Evolutionary conservation across 1,140 invertebrate species (phyloP).

Genomic region (Lasioglossum albipes): DNA sequence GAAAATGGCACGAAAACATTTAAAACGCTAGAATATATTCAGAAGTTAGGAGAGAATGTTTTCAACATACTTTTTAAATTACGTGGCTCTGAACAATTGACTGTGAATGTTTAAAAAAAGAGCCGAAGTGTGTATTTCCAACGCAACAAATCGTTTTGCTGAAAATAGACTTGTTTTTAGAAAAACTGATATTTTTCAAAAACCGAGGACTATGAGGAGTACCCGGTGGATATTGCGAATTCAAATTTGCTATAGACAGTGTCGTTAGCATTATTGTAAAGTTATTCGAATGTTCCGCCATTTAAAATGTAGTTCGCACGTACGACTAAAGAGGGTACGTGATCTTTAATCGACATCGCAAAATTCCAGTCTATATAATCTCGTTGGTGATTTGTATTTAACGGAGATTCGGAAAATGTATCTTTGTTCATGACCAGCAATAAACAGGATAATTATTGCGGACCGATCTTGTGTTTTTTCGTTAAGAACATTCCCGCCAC

Average conservation of each 20-base stretch:
- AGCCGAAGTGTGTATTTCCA: too few species aligned
- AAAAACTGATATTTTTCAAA: too few species aligned
- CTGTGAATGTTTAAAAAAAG: too few species aligned
- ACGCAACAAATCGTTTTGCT: too few species aligned
- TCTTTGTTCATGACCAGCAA: constrained; percentile 48
- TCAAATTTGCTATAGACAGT: neutral
- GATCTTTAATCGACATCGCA: constrained; percentile 24
- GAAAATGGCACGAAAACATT: too few species aligned
- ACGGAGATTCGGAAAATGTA: constrained; percentile 43
- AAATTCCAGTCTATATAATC: constrained; percentile 18
- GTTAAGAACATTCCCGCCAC: neutral
- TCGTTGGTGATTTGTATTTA: constrained; percentile 29
- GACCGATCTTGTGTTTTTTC: constrained; percentile 10
- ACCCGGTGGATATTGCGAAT: too few species aligned
- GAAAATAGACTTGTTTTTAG: too few species aligned
- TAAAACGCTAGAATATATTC: too few species aligned
- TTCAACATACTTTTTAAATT: too few species aligned
- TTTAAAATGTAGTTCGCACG: constrained; percentile 31
- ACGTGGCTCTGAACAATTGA: too few species aligned
- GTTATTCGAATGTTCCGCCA: constrained; percentile 27
- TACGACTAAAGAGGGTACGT: constrained; percentile 25
- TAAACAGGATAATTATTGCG: constrained; percentile 32
- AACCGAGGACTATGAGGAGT: too few species aligned
- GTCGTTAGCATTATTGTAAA: neutral
- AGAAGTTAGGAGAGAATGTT: too few species aligned